These are phyloP conservation scores for Smutsia temminckii DNA, from an alignment of 2,797 vertebrate species.

Conservation along the genomic window DNA sequence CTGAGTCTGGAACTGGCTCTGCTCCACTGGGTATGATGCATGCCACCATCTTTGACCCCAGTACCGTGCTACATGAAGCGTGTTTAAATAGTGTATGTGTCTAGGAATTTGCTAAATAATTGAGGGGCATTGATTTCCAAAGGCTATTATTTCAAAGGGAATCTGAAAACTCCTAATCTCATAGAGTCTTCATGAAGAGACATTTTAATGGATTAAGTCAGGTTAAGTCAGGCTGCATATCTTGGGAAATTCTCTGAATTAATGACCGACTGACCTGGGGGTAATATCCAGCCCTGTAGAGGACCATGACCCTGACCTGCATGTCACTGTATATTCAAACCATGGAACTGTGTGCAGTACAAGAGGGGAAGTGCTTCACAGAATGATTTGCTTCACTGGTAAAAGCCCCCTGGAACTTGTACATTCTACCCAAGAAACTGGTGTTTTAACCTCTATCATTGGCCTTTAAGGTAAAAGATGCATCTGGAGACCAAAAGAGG, in stretches of 20 bases:
- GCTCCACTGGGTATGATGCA: neutral
- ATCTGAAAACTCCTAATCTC: neutral
- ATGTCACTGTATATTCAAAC: neutral
- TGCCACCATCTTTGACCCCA: neutral
- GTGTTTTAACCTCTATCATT: neutral
- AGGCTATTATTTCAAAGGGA: slow-evolving; percentile 34
- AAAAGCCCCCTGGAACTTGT: neutral
- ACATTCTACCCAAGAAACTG: neutral
- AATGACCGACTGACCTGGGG: neutral
- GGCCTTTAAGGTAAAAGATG: neutral
- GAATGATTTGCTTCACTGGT: neutral
- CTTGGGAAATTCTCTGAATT: neutral
- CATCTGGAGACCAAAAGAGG: neutral
- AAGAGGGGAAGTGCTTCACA: neutral
- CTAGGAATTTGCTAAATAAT: neutral
- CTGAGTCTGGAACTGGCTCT: neutral
- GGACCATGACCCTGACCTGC: neutral
- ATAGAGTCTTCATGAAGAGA: neutral
- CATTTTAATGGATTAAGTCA: neutral
- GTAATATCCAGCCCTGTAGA: neutral
- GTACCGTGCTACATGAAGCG: neutral
- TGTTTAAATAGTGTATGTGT: neutral
- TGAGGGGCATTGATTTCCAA: neutral
- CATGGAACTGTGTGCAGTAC: neutral
- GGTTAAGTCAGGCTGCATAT: neutral